Evolutionary conservation across 2,888 invertebrate genomes (phyloP), one percentile per base, ranked within the genome.

Genomic region (Campoletis raptor): DNA sequence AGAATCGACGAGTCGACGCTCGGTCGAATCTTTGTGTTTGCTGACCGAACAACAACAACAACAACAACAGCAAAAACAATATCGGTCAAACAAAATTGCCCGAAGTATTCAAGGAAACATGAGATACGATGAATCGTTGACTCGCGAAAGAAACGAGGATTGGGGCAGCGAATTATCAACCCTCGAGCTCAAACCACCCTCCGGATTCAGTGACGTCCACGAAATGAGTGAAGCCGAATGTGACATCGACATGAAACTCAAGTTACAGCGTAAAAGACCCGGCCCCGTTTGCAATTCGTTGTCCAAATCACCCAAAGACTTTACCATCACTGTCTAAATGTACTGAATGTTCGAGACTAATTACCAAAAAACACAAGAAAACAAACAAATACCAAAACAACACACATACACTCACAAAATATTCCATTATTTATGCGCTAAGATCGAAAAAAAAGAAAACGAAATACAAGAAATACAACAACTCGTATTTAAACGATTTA

Each of bases 151-250:
- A 76, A 87, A 89, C 79, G 92, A 91, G 64, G 92, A 93, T 76
- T 94, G 93, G 93, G 92, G 92, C 90, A 93, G 89, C 91, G 94
- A 93, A 88, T 89, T 93, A 81, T 93, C 94, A 70, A 93, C 94
- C 24, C 90, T 94, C 81, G 94, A 94, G 86, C 94, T 95, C 81
- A 95, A 95, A 85, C 95, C 95, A 76, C 95, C 95, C 87, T 94
- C 94, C 85, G 95, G 95, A 88, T 94, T 93, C 87, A 93, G 91
- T 84, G 94, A 94, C 85, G 90, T 92, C 45, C 92, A 92, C 90
- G 94, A 94, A 87, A 93, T 92, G 78, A 94, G 94, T 90, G 94
- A 94, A 87, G 93, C 94, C 81, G 94, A 94, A 86, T 94, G 94
- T 90, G 94, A 94, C 89, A 93, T 94, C 89, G 94, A 94, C 88